These are phyloP conservation scores for Leptinotarsa undecemlineata DNA, from an alignment of 1,140 invertebrate species.

Conservation along the genomic window DNA sequence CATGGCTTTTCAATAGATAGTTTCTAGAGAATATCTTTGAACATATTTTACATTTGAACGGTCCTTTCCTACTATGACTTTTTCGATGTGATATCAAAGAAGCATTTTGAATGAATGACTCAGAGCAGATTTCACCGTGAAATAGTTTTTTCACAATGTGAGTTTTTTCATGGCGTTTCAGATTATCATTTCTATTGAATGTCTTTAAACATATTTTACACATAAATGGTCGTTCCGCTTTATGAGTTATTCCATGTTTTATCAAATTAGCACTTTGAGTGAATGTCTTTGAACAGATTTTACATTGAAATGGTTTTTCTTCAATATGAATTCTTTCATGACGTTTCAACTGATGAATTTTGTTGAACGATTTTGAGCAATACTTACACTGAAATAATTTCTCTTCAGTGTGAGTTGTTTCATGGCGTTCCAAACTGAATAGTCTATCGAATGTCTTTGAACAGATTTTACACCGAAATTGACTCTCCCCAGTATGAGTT, in stretches of 20 bases:
- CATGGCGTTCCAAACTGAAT: too few species aligned
- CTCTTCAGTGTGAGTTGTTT: too few species aligned
- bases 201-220: constrained; percentile 1
- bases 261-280: background rate
- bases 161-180: background rate
- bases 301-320: background rate
- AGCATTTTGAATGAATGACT: background rate
- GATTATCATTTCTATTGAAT: background rate
- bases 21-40: background rate
- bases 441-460: background rate
- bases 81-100: background rate
- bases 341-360: background rate
- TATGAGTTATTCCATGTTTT: background rate
- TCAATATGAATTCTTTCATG: background rate
- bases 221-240: background rate
- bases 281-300: constrained; percentile 2
- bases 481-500: background rate
- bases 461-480: background rate
- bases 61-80: too few species aligned
- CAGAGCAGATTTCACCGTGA: background rate
- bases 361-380: too few species aligned
- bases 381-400: too few species aligned
- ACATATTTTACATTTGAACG: background rate
- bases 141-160: background rate
- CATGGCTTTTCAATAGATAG: background rate